Percentiles rank a stretch among this genome's conserved stretches.
These are phyloP conservation scores for Drosophila albomicans DNA, from an alignment of 1,140 invertebrate genomes.

Conservation along the genomic window DNA sequence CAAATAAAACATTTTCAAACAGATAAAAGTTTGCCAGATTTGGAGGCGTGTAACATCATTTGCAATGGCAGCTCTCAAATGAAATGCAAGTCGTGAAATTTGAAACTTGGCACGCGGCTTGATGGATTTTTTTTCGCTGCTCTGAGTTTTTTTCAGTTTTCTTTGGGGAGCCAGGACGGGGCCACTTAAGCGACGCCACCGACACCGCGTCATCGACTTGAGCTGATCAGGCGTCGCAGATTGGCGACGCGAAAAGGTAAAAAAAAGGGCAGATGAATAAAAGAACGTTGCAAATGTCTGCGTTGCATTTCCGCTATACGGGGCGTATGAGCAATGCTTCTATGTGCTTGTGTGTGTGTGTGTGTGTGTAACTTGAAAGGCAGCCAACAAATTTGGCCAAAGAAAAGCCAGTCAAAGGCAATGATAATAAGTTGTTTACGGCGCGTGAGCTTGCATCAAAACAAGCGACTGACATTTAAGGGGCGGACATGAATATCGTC, in stretches of 20 bases:
- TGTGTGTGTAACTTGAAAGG: constrained; percentile 70
- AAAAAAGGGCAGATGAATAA: constrained; percentile 23
- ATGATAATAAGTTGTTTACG: constrained; percentile 83
- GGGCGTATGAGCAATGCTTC: constrained; percentile 41
- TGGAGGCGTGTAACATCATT: constrained; percentile 56
- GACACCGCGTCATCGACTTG: background rate
- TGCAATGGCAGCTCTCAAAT: constrained; percentile 51
- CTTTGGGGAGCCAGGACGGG: constrained; percentile 65
- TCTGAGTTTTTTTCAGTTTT: constrained; percentile 14
- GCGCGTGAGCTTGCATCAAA: constrained; percentile 81
- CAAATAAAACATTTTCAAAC: constrained; percentile 52
- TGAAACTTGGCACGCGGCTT: constrained; percentile 54
- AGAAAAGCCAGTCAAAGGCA: constrained; percentile 43
- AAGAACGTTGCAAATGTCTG: constrained; percentile 70
- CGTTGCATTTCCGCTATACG: constrained; percentile 69
- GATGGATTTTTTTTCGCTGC: constrained; percentile 47
- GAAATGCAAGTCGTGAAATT: constrained; percentile 72
- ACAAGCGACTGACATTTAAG: constrained; percentile 79
- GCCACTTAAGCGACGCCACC: constrained; percentile 68
- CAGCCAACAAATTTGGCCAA: constrained; percentile 65
- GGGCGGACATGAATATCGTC: constrained; percentile 71
- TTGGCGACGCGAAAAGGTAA: constrained; percentile 62
- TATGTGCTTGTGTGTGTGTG: too few relatives aligned
- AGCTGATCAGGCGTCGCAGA: constrained; percentile 67
- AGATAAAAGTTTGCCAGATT: constrained; percentile 79